phyloP scores from a whole-genome alignment of 2,888 invertebrate genomes.

The Orthosia gothica region DNA sequence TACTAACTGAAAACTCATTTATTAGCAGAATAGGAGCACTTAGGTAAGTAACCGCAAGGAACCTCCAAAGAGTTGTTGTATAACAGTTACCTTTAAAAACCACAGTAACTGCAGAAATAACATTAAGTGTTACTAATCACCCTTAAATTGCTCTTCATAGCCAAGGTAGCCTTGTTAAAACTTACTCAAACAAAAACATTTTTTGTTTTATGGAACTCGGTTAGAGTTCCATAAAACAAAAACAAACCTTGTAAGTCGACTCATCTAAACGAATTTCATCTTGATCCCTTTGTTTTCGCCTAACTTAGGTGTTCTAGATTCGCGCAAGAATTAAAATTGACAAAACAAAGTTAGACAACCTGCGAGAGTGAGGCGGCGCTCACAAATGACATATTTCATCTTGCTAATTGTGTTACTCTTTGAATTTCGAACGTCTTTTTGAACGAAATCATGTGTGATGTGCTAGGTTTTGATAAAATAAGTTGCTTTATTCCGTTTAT shows the following conservation, averaged over 20 bases:
- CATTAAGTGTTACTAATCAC: constrained; percentile 25
- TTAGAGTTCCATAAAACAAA: constrained; percentile 56
- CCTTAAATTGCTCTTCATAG: constrained; percentile 1
- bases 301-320: constrained; percentile 54
- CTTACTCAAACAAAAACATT: constrained; percentile 39
- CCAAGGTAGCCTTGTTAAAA: constrained; percentile 50
- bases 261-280: constrained; percentile 42
- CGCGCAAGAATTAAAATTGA: constrained; percentile 47
- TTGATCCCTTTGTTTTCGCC: constrained; percentile 51
- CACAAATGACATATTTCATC: constrained; percentile 45
- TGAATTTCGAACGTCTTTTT: background rate
- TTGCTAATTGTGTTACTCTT: constrained; percentile 17
- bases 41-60: background rate
- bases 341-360: constrained; percentile 51
- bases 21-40: background rate
- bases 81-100: background rate
- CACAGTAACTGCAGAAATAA: background rate
- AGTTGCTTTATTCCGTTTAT: constrained; percentile 1
- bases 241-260: constrained; percentile 28
- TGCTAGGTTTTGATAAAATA: background rate
- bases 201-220: too few species aligned
- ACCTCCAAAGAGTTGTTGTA: background rate
- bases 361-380: constrained; percentile 26
- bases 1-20: background rate
- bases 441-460: background rate